Evolutionary conservation across 2,113 vertebrate genomes (phyloP).

Genomic region (Elaphurus davidianus): DNA sequence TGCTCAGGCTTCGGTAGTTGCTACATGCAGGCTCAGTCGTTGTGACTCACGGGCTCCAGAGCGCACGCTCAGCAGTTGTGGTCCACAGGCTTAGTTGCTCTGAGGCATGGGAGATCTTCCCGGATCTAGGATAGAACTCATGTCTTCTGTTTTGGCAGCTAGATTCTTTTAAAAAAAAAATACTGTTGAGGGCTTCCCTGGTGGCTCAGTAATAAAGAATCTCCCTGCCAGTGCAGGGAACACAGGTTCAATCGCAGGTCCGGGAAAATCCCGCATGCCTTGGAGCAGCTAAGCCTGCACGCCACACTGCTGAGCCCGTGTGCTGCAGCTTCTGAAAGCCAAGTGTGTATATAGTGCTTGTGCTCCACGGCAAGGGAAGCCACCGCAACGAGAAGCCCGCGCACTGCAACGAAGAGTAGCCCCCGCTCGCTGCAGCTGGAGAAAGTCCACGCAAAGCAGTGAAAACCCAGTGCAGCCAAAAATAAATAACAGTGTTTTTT

Average conservation of each 20-base stretch:
- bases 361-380: neutral
- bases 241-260: neutral
- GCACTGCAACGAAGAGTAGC: rapidly evolving
- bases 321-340: neutral
- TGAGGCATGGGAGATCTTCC: neutral
- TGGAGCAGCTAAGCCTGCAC: neutral
- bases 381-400: neutral
- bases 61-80: neutral
- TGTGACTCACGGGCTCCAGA: neutral
- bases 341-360: neutral
- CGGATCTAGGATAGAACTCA: neutral
- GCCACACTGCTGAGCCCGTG: neutral
- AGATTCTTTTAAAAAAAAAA: neutral
- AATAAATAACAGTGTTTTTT: neutral
- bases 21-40: neutral
- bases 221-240: neutral
- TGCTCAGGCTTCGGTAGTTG: neutral
- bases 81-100: neutral
- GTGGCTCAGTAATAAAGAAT: neutral
- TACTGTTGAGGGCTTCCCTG: neutral
- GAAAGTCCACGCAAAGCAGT: neutral
- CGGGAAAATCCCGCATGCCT: neutral
- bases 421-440: rapidly evolving
- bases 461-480: neutral
- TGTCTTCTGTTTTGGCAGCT: neutral